Evolutionary conservation across 1,140 invertebrate genomes (phyloP).

Genomic region (Scaptomyza graminum): DNA sequence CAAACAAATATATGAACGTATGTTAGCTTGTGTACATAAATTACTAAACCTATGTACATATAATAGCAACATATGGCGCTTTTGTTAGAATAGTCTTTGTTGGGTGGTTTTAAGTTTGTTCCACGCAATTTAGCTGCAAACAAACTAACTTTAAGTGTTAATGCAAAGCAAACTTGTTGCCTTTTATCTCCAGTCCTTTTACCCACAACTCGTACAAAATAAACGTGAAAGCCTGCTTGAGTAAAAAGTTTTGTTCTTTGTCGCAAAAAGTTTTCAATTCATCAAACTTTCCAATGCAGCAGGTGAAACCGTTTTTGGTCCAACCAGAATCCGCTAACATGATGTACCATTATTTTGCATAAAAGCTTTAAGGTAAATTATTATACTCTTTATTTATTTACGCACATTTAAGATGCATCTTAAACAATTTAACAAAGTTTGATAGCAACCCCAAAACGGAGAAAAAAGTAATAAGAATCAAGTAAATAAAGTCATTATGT

Average conservation of each 20-base stretch:
- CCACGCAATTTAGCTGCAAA: slow-evolving; percentile 70
- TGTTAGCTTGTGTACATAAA: slow-evolving; percentile 4
- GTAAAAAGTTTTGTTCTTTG: slow-evolving; percentile 35
- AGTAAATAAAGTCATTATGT: too few relatives aligned
- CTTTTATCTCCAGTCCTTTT: slow-evolving; percentile 16
- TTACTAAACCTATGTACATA: slow-evolving; percentile 5
- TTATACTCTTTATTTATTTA: background rate
- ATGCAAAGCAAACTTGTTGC: slow-evolving; percentile 75
- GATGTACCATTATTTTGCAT: too few relatives aligned
- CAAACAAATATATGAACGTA: too few relatives aligned
- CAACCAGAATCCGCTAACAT: background rate
- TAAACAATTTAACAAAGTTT: too few relatives aligned
- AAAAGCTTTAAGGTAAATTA: too few relatives aligned
- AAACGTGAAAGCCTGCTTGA: slow-evolving; percentile 27
- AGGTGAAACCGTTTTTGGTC: slow-evolving; percentile 4
- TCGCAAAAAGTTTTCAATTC: slow-evolving; percentile 41
- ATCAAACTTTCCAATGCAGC: slow-evolving; percentile 38
- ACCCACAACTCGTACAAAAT: slow-evolving; percentile 19
- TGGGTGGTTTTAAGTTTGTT: slow-evolving; percentile 47
- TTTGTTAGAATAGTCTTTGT: slow-evolving; percentile 44
- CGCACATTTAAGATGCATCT: too few relatives aligned
- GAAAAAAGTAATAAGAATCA: too few relatives aligned
- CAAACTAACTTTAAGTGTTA: slow-evolving; percentile 66
- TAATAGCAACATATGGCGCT: slow-evolving; percentile 14
- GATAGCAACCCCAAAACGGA: too few relatives aligned